A percentile compares a stretch with the other conserved stretches of the same genome.
Conservation (phyloP, 2,113 vertebrate genomes). For the Heptranchias perlo region DNA sequence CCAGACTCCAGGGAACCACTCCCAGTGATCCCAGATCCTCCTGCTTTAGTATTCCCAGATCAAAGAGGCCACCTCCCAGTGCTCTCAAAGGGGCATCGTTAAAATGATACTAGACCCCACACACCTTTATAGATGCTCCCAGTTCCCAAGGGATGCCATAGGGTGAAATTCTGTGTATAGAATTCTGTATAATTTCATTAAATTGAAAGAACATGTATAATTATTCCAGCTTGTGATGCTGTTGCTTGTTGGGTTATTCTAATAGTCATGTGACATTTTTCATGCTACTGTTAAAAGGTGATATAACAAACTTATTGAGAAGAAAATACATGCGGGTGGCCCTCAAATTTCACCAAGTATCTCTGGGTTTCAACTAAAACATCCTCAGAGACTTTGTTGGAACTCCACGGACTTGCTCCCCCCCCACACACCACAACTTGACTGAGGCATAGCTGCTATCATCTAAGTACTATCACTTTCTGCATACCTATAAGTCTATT, state of each 20-base stretch:
- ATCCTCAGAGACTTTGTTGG: neutral
- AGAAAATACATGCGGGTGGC: neutral
- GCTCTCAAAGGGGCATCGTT: neutral
- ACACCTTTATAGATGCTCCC: neutral
- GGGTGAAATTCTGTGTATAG: neutral
- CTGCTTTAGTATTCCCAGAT: neutral
- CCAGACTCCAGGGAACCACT: neutral
- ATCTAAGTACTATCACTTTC: neutral
- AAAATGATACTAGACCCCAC: neutral
- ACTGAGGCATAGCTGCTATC: neutral
- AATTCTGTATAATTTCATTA: neutral
- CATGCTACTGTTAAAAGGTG: neutral
- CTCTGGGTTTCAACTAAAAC: neutral
- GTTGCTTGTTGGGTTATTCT: neutral
- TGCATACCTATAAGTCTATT: constrained; percentile 46
- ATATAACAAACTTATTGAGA: neutral
- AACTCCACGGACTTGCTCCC: neutral
- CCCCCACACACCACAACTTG: neutral
- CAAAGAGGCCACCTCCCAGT: neutral
- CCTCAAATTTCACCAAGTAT: neutral
- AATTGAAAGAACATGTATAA: neutral
- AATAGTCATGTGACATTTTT: neutral
- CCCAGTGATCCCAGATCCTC: neutral
- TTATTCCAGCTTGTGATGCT: neutral
- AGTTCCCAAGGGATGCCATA: neutral